Conservation (phyloP, 2,113 vertebrate genomes). For the Centropristis striata region DNA sequence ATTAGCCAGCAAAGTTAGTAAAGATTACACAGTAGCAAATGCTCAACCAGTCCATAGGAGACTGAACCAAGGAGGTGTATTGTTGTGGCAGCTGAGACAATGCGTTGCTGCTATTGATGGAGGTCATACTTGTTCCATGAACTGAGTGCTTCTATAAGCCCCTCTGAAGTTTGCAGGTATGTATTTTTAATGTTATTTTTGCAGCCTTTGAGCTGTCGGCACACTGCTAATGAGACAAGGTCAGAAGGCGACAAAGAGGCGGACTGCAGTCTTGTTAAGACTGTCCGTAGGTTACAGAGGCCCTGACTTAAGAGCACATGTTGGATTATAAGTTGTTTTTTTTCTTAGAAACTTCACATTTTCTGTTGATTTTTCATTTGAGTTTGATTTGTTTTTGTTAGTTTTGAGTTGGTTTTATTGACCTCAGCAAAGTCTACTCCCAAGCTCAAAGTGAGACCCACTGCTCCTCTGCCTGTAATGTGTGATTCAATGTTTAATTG, state of each 20-base stretch:
- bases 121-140: neutral
- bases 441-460: neutral
- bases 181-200: neutral
- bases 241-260: neutral
- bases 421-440: neutral
- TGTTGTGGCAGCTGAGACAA: neutral
- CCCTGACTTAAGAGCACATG: neutral
- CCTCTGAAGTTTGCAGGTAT: neutral
- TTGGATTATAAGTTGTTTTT: neutral
- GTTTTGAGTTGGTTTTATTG: neutral
- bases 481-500: slow-evolving; percentile 14
- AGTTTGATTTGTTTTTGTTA: neutral
- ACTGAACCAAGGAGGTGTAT: neutral
- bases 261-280: neutral
- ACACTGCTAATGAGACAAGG: neutral
- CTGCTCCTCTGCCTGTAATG: neutral
- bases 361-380: neutral
- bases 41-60: neutral
- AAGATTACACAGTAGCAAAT: neutral
- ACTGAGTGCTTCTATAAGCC: neutral
- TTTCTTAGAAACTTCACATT: neutral
- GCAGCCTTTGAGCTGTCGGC: neutral
- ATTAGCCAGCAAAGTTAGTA: too few relatives aligned
- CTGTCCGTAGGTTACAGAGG: neutral
- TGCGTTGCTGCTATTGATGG: neutral